Percentiles rank a stretch among this genome's conserved stretches.
Conservation (phyloP, 2,888 invertebrate genomes). For the Drosophila gaucha region DNA sequence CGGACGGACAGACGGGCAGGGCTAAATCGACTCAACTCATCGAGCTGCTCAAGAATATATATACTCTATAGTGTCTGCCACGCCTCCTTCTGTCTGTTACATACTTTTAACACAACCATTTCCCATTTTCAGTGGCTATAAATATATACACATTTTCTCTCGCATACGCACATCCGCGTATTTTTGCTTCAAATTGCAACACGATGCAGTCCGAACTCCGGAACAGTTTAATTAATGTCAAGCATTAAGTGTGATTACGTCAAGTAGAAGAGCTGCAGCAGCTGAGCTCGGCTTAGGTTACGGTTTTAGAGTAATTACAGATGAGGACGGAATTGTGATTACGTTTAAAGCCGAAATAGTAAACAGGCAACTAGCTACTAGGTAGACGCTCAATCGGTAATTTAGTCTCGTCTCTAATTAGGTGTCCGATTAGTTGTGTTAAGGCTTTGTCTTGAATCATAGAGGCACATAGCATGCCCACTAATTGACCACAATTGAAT, state of each 20-base stretch:
- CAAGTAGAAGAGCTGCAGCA: slow-evolving; percentile 14
- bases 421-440: neutral
- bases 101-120: too few species aligned
- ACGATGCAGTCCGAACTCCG: slow-evolving; percentile 14
- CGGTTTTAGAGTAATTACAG: slow-evolving; percentile 12
- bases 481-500: slow-evolving; percentile 1
- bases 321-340: slow-evolving; percentile 13
- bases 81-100: too few species aligned
- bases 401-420: slow-evolving; percentile 8
- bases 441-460: neutral
- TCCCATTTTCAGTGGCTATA: too few species aligned
- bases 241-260: slow-evolving; percentile 54
- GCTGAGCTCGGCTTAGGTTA: slow-evolving; percentile 15
- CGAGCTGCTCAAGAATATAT: too few species aligned
- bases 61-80: too few species aligned
- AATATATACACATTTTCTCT: neutral
- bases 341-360: slow-evolving; percentile 1
- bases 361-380: neutral
- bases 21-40: too few species aligned
- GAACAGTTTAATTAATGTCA: slow-evolving; percentile 56
- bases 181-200: slow-evolving; percentile 13
- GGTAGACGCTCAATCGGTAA: slow-evolving; percentile 1
- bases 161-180: slow-evolving; percentile 5
- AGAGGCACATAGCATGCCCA: neutral
- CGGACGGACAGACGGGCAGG: too few species aligned